Evolutionary conservation across 2,888 invertebrate genomes (phyloP), one percentile per base, ranked within the genome.

Genomic region (Carcina quercana): DNA sequence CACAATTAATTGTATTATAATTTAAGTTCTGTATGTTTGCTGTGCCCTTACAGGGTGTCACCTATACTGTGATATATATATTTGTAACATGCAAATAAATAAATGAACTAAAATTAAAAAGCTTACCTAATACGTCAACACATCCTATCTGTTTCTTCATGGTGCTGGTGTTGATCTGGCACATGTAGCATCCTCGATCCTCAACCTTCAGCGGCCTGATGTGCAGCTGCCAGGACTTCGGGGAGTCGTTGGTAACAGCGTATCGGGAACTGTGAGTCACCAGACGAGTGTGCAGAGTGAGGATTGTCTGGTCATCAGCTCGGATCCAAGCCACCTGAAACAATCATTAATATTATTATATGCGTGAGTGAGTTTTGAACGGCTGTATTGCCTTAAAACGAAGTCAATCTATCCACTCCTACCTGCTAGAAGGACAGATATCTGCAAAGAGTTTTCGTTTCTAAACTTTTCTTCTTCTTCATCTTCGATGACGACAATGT

Each of bases 131-230:
- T 13, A 92, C 92, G 72, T 92, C 91, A 32, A 92, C 87, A 63
- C 92, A 92, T 32, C 92, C 92, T 34, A 90, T 85, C 67, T 91
- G 90, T 53, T 90, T 92, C 74, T 89, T 90, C 91, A 92, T 92
- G 34, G 89, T 87, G 42, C 84, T 88, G 2, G 92, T 92, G 65
- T 92, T 92, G 46, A 92, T 89, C 73, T 92, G 92, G 59, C 92
- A 92, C 91, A 92, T 91, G 68, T 92, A 92, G 56, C 91, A 92
- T 5, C 91, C 92, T 37, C 90, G 86, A 63, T 92, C 92, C 30
- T 89, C 86, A 45, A 91, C 91, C 69, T 88, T 89, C 45, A 92
- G 79, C 30, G 89, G 90, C 27, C 90, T 70, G 46, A 92, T 91
- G 60, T 91, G 89, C 20, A 92, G 85, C 59, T 89, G 89, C 92